phyloP scores from a whole-genome alignment of 2,797 vertebrate genomes.

The Novumbra hubbsi region DNA sequence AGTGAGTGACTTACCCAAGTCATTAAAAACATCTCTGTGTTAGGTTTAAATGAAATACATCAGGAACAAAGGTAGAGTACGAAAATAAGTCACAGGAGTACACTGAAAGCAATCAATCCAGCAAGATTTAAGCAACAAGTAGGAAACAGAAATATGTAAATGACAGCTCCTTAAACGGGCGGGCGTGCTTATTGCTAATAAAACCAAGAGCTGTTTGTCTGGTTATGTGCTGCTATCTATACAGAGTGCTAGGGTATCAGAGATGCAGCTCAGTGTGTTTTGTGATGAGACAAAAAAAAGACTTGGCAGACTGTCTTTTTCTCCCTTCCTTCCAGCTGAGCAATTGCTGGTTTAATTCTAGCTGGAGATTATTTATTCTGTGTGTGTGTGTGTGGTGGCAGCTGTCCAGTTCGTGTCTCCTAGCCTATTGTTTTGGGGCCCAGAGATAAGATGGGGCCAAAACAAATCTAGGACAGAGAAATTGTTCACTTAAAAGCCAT shows the following conservation, averaged over 20 bases:
- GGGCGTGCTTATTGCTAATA: not conserved
- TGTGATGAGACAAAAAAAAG: conserved; percentile 49
- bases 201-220: conserved; percentile 26
- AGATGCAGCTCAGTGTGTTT: conserved; percentile 56
- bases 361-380: conserved; percentile 67
- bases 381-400: conserved; percentile 63
- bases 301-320: conserved; percentile 51
- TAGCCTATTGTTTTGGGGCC: conserved; percentile 66
- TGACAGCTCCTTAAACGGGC: too few species aligned
- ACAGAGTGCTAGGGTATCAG: conserved; percentile 28
- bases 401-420: conserved; percentile 52
- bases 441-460: conserved; percentile 58
- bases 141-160: too few species aligned
- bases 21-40: too few species aligned
- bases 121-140: too few species aligned
- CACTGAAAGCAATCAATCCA: too few species aligned
- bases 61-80: too few species aligned
- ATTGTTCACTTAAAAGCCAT: conserved; percentile 57
- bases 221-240: conserved; percentile 14
- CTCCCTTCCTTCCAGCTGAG: conserved; percentile 59
- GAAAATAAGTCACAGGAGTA: too few species aligned
- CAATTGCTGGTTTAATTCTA: conserved; percentile 60
- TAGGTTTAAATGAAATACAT: too few species aligned
- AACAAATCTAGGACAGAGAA: conserved; percentile 56
- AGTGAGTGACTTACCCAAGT: too few species aligned